phyloP scores from a whole-genome alignment of 2,113 vertebrate species.

The Laterallus jamaicensis region DNA sequence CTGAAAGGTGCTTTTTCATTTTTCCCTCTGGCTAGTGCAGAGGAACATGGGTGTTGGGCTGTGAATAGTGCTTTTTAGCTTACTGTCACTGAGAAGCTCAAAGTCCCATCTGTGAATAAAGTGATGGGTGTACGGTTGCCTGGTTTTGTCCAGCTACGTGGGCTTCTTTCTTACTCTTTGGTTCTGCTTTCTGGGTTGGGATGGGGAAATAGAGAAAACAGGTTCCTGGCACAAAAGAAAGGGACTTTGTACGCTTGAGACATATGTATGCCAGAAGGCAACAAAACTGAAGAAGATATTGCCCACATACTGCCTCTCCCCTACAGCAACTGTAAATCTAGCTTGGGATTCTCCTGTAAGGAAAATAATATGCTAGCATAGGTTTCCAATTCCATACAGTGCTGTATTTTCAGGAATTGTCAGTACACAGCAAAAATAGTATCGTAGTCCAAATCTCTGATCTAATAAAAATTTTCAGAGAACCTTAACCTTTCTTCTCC shows the following conservation, averaged over 20 bases:
- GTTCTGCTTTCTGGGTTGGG: not conserved
- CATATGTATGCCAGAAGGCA: not conserved
- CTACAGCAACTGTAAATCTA: not conserved
- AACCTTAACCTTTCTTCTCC: not conserved
- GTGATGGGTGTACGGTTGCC: not conserved
- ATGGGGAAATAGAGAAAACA: not conserved
- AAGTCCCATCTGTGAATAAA: not conserved
- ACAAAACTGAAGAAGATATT: not conserved
- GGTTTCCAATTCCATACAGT: not conserved
- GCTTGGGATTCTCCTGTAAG: not conserved
- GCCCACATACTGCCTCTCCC: not conserved
- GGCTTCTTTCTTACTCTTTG: not conserved
- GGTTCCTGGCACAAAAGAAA: not conserved
- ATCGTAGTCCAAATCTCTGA: not conserved
- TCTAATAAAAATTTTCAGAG: not conserved
- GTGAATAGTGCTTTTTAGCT: not conserved
- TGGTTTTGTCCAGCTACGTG: not conserved
- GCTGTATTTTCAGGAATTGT: not conserved
- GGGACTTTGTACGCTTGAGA: not conserved
- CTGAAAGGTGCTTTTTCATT: not conserved
- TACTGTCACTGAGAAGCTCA: too few relatives aligned
- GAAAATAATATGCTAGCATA: not conserved
- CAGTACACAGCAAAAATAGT: not conserved
- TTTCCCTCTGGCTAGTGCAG: not conserved
- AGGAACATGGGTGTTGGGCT: not conserved